Evolutionary conservation across 2,888 invertebrate genomes (phyloP), one percentile per base, ranked within the genome.

Genomic region (Trissonchulus sp.): DNA sequence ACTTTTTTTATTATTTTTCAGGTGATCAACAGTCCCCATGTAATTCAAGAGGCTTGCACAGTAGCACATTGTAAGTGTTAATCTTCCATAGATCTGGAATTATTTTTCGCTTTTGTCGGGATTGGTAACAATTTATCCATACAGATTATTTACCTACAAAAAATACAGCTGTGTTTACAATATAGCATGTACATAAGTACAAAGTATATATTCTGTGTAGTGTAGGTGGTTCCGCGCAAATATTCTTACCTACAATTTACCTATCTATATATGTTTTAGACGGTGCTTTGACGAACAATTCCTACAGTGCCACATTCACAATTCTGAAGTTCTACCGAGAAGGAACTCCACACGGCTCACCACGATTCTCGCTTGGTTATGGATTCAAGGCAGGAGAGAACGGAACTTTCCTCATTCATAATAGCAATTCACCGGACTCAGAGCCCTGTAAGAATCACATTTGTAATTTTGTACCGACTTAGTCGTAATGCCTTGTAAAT

Each of bases 21-120:
- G 82, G 84, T 84, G n/a, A 84, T 84, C 78, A 84, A 82, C 78
- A 81, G 81, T 30, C 84, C 84, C 65, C 84, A 84, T 76, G 84
- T 84, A 62, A 84, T 84, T 75, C 80, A 83, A 28, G 84, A 84
- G 76, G 84, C 84, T 28, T 84, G 84, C 80, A 82, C 84, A 76
- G 83, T 84, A 15, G 80, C 83, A 65, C 84, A 84, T 77, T 84
- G 83, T 83, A 48, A 78, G 81, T 78, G 74, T 69, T n/a, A n/a
- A n/a, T n/a, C n/a, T n/a, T n/a, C n/a, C n/a, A n/a, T n/a, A n/a
- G n/a, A n/a, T n/a, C n/a, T n/a, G n/a, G n/a, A n/a, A n/a, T n/a
- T n/a, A n/a, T n/a, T n/a, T n/a, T n/a, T n/a, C n/a, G n/a, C n/a
- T n/a, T n/a, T n/a, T n/a, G n/a, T n/a, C n/a, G n/a, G n/a, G n/a